These are phyloP conservation scores for Struthidea cinerea DNA, from an alignment of 2,113 vertebrate genomes.

Conservation along the genomic window DNA sequence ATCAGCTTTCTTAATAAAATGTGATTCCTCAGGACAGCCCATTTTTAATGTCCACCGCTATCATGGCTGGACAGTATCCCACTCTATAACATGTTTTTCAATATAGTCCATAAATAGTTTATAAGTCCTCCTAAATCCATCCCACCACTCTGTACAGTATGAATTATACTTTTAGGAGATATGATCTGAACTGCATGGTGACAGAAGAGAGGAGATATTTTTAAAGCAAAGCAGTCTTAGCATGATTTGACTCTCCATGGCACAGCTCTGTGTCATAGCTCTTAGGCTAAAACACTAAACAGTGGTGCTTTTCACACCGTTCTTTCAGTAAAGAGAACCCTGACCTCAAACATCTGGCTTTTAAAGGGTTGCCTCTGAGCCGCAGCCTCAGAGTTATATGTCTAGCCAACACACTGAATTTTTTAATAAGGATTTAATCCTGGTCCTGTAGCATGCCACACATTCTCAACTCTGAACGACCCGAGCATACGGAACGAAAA, in stretches of 20 bases:
- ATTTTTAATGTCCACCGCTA: not conserved
- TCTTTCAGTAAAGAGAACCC: not conserved
- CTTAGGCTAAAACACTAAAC: not conserved
- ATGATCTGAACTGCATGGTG: not conserved
- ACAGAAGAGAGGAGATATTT: not conserved
- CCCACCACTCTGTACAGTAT: not conserved
- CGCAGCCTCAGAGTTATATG: not conserved
- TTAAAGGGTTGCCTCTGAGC: not conserved
- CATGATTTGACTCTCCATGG: not conserved
- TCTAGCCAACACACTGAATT: not conserved
- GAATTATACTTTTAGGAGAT: not conserved
- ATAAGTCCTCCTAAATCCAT: not conserved
- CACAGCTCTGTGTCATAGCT: not conserved
- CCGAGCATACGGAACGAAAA: not conserved
- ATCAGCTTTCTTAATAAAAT: not conserved
- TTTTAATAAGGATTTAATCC: not conserved
- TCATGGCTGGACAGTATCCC: rapidly evolving
- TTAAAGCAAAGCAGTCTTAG: not conserved
- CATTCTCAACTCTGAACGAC: not conserved
- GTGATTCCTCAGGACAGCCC: not conserved
- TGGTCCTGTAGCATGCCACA: rapidly evolving
- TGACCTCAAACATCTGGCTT: not conserved
- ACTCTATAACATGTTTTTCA: not conserved
- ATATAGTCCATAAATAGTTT: not conserved
- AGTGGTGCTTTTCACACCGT: not conserved